phyloP scores from a whole-genome alignment of 2,797 vertebrate genomes.

The Rhinatrema bivittatum region DNA sequence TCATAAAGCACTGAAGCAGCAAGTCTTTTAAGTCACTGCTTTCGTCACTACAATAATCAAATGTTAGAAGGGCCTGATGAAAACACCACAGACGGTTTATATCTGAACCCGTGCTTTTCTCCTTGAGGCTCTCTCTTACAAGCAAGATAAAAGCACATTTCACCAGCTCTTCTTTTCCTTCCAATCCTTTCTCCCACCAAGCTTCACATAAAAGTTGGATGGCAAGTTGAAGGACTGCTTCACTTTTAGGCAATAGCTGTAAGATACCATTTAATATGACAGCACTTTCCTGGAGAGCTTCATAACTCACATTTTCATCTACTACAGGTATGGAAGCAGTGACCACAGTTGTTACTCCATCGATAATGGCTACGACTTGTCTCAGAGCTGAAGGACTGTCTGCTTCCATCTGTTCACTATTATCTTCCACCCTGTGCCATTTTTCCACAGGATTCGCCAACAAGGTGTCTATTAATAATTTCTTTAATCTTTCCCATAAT shows the following conservation, averaged over 20 bases:
- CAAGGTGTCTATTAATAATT: conserved; percentile 59
- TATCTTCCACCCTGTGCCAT: conserved; percentile 46
- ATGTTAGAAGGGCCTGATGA: conserved; percentile 65
- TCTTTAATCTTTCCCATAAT: conserved; percentile 69
- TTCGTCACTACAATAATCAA: conserved; percentile 72
- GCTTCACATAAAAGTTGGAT: conserved; percentile 66
- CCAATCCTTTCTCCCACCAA: conserved; percentile 84
- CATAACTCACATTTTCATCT: conserved; percentile 64
- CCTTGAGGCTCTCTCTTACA: conserved; percentile 66
- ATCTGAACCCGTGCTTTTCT: conserved; percentile 64
- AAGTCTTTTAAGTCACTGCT: conserved; percentile 70
- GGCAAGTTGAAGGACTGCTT: conserved; percentile 45
- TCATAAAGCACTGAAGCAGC: conserved; percentile 79
- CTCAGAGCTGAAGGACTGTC: conserved; percentile 48
- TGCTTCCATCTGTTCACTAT: conserved; percentile 59
- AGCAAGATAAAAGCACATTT: conserved; percentile 68
- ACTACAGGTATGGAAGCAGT: conserved; percentile 64
- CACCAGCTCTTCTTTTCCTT: conserved; percentile 76
- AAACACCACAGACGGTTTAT: conserved; percentile 72
- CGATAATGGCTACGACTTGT: conserved; percentile 61
- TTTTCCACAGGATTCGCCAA: conserved; percentile 65
- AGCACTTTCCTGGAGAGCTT: conserved; percentile 62
- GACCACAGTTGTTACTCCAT: conserved; percentile 67
- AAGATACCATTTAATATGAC: conserved; percentile 72
- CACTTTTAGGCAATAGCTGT: conserved; percentile 56